Evolutionary conservation across 2,113 vertebrate species (phyloP).

Genomic region (Monopterus albus): DNA sequence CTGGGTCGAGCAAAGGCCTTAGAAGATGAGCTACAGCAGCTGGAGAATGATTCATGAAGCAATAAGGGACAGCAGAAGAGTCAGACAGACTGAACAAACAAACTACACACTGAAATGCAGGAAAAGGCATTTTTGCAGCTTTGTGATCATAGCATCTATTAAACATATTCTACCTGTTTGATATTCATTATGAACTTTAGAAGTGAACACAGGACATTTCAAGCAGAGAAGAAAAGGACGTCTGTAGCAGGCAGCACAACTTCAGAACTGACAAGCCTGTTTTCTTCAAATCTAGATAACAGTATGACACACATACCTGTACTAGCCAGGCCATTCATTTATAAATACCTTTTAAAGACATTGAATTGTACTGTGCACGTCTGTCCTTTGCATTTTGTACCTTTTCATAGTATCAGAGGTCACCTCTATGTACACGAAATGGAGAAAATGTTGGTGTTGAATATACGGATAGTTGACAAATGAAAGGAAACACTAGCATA

Average conservation of each 20-base stretch:
- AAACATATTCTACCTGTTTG: constrained; percentile 42
- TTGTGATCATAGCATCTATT: constrained; percentile 41
- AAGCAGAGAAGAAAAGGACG: not conserved
- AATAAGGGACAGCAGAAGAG: constrained; percentile 36
- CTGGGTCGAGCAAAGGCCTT: constrained; percentile 83
- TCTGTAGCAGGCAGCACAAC: not conserved
- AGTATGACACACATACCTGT: constrained; percentile 4
- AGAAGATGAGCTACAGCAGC: constrained; percentile 85
- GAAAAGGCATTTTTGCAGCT: constrained; percentile 50
- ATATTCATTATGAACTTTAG: constrained; percentile 37
- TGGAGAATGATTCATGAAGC: constrained; percentile 84
- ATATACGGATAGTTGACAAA: too few relatives aligned
- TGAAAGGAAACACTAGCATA: too few relatives aligned
- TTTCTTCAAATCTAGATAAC: constrained; percentile 15
- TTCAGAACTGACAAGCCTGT: constrained; percentile 12
- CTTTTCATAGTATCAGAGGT: constrained; percentile 34
- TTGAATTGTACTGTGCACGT: constrained; percentile 50
- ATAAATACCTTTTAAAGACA: constrained; percentile 46
- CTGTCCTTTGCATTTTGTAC: constrained; percentile 57
- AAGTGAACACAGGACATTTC: constrained; percentile 11
- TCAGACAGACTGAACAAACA: constrained; percentile 44
- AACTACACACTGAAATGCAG: constrained; percentile 34
- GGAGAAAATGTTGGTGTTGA: constrained; percentile 23
- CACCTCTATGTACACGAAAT: constrained; percentile 1
- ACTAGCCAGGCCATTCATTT: constrained; percentile 20